Evolutionary conservation across 37 sponge, comb jelly and placozoan species (phyloP).

Genomic region (Tethya wilhelma): DNA sequence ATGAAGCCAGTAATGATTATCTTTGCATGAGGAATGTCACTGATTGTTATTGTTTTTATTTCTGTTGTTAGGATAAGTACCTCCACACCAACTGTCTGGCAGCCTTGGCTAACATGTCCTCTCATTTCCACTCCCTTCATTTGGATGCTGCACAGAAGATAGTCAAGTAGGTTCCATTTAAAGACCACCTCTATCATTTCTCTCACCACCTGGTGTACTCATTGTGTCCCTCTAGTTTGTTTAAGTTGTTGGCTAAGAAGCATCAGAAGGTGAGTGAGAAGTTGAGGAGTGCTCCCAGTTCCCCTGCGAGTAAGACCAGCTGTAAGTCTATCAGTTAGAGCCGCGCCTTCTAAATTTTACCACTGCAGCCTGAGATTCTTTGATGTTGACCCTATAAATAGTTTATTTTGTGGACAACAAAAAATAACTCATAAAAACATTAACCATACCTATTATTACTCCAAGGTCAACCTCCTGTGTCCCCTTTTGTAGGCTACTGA

Average conservation of each 20-base stretch:
- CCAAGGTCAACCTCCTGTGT: too few species aligned
- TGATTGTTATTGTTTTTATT: too few species aligned
- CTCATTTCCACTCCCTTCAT: conserved; percentile 86
- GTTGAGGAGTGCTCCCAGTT: conserved; percentile 4
- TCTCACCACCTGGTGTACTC: not conserved
- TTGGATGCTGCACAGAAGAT: conserved; percentile 84
- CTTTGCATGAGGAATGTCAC: too few species aligned
- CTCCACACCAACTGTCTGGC: conserved; percentile 98
- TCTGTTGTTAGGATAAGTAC: conserved; percentile 82
- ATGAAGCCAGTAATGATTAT: too few species aligned
- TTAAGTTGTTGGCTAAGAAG: conserved; percentile 84
- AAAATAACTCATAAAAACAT: too few species aligned
- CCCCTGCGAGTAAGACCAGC: not conserved
- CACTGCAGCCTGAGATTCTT: too few species aligned
- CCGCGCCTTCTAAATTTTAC: too few species aligned
- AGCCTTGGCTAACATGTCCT: conserved; percentile 95
- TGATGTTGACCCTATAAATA: too few species aligned
- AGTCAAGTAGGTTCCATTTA: conserved; percentile 44
- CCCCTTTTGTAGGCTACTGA: conserved; percentile 74
- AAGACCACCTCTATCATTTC: not conserved
- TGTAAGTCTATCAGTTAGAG: too few species aligned
- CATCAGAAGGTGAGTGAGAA: conserved; percentile 64
- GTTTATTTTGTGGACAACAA: too few species aligned
- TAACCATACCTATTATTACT: too few species aligned
- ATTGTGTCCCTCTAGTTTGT: conserved; percentile 50